Evolutionary conservation across 2,888 invertebrate genomes (phyloP), one percentile per base, ranked within the genome.

Genomic region (Nephrotoma flavescens): DNA sequence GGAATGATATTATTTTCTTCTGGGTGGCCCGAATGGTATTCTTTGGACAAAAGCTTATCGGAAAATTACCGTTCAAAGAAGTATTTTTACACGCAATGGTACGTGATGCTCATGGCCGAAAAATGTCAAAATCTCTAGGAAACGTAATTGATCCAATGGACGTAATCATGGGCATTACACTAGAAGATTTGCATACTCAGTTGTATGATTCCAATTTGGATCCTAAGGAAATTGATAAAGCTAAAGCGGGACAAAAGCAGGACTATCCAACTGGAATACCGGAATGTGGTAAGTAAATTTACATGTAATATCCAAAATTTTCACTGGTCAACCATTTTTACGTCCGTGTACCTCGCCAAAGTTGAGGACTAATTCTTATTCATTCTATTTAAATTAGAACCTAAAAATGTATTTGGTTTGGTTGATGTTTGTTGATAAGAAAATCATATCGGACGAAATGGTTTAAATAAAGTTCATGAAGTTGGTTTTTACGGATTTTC

Each of bases 21-120:
- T 99, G 99, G 99, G 99, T 99, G 4, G 99, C 99, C 0, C 94
- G 99, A 88, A 99, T 99, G 99, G 99, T 99, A 0, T 99, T 99
- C 95, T 95, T 99, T 89, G 98, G 98, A 0, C 95, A 96, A 89
- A 95, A 97, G 89, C 92, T 99, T n/a, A 92, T 97, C 87, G 97
- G 97, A 1, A 94, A 96, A 91, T 92, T 99, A 85, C 99, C 99
- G 0, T 99, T 99, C 89, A 95, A 95, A 88, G 96, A 98, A 92
- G 95, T 99, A 0, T 97, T 97, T 90, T 93, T 99, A 12, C 99
- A 99, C 92, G 98, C 99, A 0, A 97, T 99, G 94, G 96, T 99
- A 1, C 95, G 99, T 87, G 99, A 99, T 92, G 97, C 99, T 0
- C 98, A 99, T 91, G 99, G 99, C 0, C 94, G 98, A 87, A 99